phyloP scores from a whole-genome alignment of 2,797 vertebrate genomes.

The Parambassis ranga region DNA sequence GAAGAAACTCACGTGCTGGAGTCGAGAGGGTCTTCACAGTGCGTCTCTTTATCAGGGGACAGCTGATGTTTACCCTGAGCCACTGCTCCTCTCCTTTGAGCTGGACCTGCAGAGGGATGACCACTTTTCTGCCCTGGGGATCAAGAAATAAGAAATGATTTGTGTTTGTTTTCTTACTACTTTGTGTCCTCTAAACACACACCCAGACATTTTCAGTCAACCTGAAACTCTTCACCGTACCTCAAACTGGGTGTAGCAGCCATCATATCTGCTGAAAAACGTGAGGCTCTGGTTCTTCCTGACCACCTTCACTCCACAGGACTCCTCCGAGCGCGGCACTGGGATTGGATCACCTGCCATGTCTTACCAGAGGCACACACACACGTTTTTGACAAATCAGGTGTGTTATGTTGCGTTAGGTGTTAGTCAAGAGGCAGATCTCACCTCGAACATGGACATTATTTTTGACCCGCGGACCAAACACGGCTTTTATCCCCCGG shows the following conservation, averaged over 20 bases:
- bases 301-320: slow-evolving; percentile 61
- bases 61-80: slow-evolving; percentile 74
- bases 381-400: neutral
- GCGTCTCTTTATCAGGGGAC: slow-evolving; percentile 59
- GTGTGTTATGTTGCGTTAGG: too few relatives aligned
- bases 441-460: slow-evolving; percentile 66
- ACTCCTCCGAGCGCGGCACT: slow-evolving; percentile 26
- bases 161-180: neutral
- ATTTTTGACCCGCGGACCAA: slow-evolving; percentile 53
- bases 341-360: slow-evolving; percentile 19
- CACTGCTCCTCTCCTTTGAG: slow-evolving; percentile 52
- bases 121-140: slow-evolving; percentile 53
- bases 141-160: neutral
- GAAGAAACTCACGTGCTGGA: slow-evolving; percentile 61
- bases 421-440: too few relatives aligned
- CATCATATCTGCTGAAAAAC: slow-evolving; percentile 67
- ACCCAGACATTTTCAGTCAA: too few relatives aligned
- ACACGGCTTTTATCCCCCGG: slow-evolving; percentile 59
- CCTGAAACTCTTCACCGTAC: slow-evolving; percentile 41
- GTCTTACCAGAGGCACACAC: slow-evolving; percentile 31
- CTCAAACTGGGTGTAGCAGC: slow-evolving; percentile 65
- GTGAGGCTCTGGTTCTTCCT: slow-evolving; percentile 35
- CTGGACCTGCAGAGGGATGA: slow-evolving; percentile 66
- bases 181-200: too few relatives aligned
- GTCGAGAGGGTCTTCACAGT: neutral